A percentile compares a stretch with the other conserved stretches of the same genome.
These are phyloP conservation scores for Myiagra hebetior DNA, from an alignment of 2,113 vertebrate genomes.

Conservation along the genomic window DNA sequence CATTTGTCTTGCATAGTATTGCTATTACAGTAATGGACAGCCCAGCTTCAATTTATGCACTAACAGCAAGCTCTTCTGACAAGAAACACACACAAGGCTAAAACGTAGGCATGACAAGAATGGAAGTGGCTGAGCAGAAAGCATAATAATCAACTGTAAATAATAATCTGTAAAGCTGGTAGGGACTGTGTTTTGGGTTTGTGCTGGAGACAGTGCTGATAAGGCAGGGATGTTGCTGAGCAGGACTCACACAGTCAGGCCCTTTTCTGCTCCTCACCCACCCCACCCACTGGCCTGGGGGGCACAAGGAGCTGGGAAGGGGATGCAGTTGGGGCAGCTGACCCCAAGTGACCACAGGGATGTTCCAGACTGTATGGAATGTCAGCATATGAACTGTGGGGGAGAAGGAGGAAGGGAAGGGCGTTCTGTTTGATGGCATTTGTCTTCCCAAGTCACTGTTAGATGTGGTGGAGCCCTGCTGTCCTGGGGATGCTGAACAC, in stretches of 20 bases:
- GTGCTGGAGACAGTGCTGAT: neutral
- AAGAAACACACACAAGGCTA: neutral
- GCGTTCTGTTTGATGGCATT: fast-evolving
- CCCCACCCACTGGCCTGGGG: neutral
- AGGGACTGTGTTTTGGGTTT: neutral
- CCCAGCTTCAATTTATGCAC: neutral
- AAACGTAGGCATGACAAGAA: neutral
- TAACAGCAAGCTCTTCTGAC: neutral
- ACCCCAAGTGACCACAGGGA: neutral
- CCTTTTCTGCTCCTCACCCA: neutral
- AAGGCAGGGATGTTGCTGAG: neutral
- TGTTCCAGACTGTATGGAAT: neutral
- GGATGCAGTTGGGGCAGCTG: neutral
- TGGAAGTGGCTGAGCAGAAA: neutral
- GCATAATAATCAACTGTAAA: neutral
- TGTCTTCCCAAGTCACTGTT: neutral
- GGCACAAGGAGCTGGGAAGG: neutral
- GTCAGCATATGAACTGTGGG: neutral
- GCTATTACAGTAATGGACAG: neutral
- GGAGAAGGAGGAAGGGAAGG: neutral
- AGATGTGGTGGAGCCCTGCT: neutral
- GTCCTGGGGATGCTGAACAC: neutral
- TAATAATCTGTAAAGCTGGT: neutral
- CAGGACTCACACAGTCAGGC: neutral
- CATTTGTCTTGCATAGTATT: neutral